Evolutionary conservation across 1,140 invertebrate genomes (phyloP), one percentile per base, ranked within the genome.

Genomic region (Drosophila takahashii): DNA sequence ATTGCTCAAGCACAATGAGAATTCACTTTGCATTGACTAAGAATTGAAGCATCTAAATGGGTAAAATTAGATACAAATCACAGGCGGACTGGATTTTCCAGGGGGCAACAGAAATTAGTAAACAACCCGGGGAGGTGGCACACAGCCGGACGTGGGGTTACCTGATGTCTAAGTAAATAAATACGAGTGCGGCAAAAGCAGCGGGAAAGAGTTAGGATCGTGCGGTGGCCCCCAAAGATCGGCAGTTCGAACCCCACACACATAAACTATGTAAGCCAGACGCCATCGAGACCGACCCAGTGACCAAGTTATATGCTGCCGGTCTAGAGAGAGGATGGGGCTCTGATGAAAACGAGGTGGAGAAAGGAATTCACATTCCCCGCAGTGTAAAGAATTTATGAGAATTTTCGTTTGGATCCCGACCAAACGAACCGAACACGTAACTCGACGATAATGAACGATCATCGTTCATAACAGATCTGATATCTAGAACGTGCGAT

Each of bases 101-200:
- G 32, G 34, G 15, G 15, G 13, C 10, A 8, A 9, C 4, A 15
- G 1, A 42, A 60, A 42, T 60, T 62, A 48, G 65, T 61, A 61
- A 69, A 69, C 65, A 69, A 41, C 37, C 18, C 15, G 15, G 41
- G 8, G 37, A 27, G 57, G 42, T 39, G 42, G 62, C 22, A 16
- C 22, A 16, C 22, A 9, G 16, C 34, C 9, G 47, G 36, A 47
- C 51, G 37, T 32, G 72, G 44, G 51, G 65, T 45, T 65, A 85
- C 70, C 67, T 73, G 77, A 80, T 80, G 77, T 69, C 79, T 77
- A 80, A 67, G 65, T 85, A 81, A 87, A 85, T 78, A 78, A 81
- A 81, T 53, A 77, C 27, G 10, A 41, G 15, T 26, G 37, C 13
- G 27, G 54, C 18, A 36, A 26, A 59, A 66, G 50, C 59, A 77